Evolutionary conservation across 2,113 vertebrate species (phyloP), one percentile per base, ranked within the genome.

Genomic region (Paramormyrops kingsleyae): DNA sequence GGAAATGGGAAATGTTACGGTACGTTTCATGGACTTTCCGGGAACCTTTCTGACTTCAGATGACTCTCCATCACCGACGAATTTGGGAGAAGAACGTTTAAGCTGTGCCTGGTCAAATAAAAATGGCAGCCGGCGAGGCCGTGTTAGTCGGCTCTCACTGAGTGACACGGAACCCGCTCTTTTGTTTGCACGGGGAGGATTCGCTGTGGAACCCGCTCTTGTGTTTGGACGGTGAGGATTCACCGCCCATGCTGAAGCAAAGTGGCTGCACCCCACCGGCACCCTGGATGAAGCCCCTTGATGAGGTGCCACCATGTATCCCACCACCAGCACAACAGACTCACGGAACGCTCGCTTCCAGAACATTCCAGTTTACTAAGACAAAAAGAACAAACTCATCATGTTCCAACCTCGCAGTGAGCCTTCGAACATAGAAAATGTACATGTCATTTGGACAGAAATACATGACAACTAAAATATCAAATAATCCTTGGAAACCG

Each of bases 401-500:
- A 87, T 52, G n/a, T 13, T 50, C 12, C 59, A 87, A 56, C 85
- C n/a, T 87, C 46, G 53, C 35, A 46, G 10, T 27, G 39, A 27
- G 53, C 24, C 42, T 83, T 13, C 0, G 46, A 53, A n/a, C n/a
- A 42, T 6, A 62, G 47, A 62, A n/a, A 31, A 47, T 35, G 35
- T n/a, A 70, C 49, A 86, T 17, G 21, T 90, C 17, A 87, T 52
- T 21, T 39, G 47, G 24, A 50, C 85, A 46, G 46, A 87, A 90
- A 87, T 85, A 39, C 88, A 88, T 88, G 87, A 56, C 80, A 86
- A 17, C 77, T 17, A 27, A 77, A 89, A 89, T 53, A 74, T 49
- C 3, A 52, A 77, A 44, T 13, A 59, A 53, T 88, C 47, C 19
- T 6, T 49, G n/a, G 31, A 47, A 87, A 39, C 27, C 3, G n/a